Evolutionary conservation across 2,113 vertebrate genomes (phyloP), one percentile per base, ranked within the genome.

Genomic region (Ammospiza caudacuta): DNA sequence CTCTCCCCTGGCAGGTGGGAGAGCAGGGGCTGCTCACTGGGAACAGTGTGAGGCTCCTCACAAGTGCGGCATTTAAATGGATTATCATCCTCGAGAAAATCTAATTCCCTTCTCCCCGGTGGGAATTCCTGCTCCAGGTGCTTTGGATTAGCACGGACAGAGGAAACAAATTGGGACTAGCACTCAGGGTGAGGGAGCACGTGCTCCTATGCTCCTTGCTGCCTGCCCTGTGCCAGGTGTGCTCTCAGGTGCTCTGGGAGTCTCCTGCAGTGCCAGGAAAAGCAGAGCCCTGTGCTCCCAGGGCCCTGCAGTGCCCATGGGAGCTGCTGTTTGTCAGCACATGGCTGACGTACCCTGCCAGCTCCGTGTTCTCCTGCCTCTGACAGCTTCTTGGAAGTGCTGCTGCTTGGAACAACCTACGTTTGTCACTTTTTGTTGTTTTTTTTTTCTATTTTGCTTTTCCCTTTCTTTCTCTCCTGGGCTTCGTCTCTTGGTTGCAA

Each of bases 401-500:
- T 90, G 61, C 67, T 90, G 22, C 85, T 68, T 59, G 88, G 90
- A 82, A 54, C 64, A 81, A 44, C 5, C 4, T 29, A 9, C 78
- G 85, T 89, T 84, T 91, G 47, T 55, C 17, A 29, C 2, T 49
- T 49, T 49, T 47, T 47, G 46, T 23, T 11, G 9, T 3, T 58
- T 20, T 13, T 39, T 39, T 59, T 55, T 18, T 72, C 11, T 21
- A 6, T 31, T 4, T 25, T 4, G 2, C 3, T 11, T 17, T 24
- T 23, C 0, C 33, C 57, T 54, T 76, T 37, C 41, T 49, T 39
- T 46, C 24, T 66, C 79, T 90, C 68, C 61, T 49, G 59, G 63
- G 85, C 37, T 95, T 79, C 11, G 37, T 90, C 81, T 96, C 57
- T 87, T 47, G 9, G 51, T 91, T 91, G 84, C 91, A 87, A 83